Evolutionary conservation across 2,797 vertebrate genomes (phyloP).

Genomic region (Pseudochromis fuscus): DNA sequence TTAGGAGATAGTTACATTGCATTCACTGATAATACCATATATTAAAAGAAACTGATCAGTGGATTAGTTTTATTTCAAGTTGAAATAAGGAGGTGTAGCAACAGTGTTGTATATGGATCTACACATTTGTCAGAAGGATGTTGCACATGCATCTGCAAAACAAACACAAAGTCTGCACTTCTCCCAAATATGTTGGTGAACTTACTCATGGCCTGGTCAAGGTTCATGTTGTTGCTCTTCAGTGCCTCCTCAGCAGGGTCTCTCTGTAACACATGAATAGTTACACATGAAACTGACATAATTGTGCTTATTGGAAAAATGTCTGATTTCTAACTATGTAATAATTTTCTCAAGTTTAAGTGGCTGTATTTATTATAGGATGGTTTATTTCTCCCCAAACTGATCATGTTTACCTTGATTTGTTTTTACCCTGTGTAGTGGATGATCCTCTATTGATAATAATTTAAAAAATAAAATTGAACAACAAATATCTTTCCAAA

Average conservation of each 20-base stretch:
- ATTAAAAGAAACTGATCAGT: too few species aligned
- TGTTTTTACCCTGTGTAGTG: not conserved
- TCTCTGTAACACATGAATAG: slow-evolving; percentile 86
- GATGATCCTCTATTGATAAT: not conserved
- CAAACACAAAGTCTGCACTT: not conserved
- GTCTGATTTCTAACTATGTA: not conserved
- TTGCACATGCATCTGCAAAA: not conserved
- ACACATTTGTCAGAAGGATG: not conserved
- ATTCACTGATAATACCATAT: not conserved
- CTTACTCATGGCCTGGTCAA: slow-evolving; percentile 99
- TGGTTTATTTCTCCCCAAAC: not conserved
- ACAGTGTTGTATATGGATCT: not conserved
- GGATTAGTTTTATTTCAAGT: too few species aligned
- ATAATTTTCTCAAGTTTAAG: not conserved
- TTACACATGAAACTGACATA: not conserved
- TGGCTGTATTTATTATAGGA: not conserved
- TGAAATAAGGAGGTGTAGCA: not conserved
- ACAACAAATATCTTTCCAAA: not conserved
- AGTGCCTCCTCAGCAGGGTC: slow-evolving; percentile 99
- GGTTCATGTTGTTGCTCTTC: slow-evolving; percentile 99
- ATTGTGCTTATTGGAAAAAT: not conserved
- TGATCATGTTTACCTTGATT: not conserved
- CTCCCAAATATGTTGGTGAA: slow-evolving; percentile 44
- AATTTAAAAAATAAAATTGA: not conserved
- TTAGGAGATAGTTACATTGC: not conserved